Conservation (phyloP, 2,113 vertebrate genomes). For the Notarius quadriscutis region DNA sequence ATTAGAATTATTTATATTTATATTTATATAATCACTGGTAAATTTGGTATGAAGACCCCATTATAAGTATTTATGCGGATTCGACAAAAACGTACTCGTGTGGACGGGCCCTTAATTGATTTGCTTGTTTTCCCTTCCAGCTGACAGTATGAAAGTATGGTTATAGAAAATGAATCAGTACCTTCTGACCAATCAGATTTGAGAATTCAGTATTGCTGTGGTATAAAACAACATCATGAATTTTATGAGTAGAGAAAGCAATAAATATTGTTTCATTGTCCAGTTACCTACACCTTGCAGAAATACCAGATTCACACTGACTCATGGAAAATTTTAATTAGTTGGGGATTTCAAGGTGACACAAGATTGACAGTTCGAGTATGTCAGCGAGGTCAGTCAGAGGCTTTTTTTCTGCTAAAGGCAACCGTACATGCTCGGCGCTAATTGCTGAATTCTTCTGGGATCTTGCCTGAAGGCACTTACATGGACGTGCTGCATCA, state of each 20-base stretch:
- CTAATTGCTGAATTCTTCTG: conserved; percentile 43
- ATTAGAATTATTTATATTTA: too few relatives aligned
- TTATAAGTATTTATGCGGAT: too few relatives aligned
- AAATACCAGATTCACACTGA: background rate
- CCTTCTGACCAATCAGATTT: background rate
- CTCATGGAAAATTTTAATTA: conserved; percentile 15
- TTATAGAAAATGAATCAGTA: background rate
- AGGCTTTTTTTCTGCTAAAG: conserved; percentile 37
- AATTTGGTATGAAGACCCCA: too few relatives aligned
- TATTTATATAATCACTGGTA: too few relatives aligned
- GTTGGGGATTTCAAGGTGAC: conserved; percentile 31
- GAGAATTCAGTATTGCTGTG: background rate
- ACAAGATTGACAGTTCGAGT: conserved; percentile 47
- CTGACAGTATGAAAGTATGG: background rate
- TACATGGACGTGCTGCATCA: conserved; percentile 32
- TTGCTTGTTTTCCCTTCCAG: background rate
- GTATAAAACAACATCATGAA: background rate
- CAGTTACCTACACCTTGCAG: background rate
- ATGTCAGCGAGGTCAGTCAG: conserved; percentile 32
- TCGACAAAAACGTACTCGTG: too few relatives aligned
- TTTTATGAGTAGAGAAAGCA: background rate
- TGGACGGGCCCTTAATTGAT: background rate
- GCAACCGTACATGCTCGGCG: conserved; percentile 18
- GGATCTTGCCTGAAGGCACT: conserved; percentile 16
- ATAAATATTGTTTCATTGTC: background rate